Conservation (phyloP, 1,140 invertebrate species). For the Hestina assimilis region DNA sequence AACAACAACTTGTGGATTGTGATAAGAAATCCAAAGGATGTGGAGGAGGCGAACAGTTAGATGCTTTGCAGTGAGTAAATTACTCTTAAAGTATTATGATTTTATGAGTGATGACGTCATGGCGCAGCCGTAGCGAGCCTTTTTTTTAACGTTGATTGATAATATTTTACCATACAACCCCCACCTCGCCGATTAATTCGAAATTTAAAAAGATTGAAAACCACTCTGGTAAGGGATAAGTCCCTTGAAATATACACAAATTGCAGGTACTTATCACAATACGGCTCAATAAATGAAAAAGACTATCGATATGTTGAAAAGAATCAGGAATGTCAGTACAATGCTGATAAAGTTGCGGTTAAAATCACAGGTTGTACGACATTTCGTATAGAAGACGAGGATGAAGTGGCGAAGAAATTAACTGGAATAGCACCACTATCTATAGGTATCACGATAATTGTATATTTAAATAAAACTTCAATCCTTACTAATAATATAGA, state of each 20-base stretch:
- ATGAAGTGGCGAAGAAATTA: neutral
- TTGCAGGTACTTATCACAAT: conserved; percentile 7
- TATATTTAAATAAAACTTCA: no score
- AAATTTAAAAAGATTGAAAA: no score
- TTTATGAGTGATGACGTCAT: no score
- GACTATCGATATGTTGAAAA: conserved; percentile 8
- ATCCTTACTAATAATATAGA: no score
- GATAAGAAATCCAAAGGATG: neutral
- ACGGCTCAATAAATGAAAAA: conserved; percentile 10
- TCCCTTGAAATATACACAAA: no score
- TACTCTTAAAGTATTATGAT: no score
- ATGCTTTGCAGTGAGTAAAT: conserved; percentile 9
- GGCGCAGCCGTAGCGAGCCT: no score
- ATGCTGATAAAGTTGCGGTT: conserved; percentile 5
- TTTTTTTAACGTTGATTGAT: no score
- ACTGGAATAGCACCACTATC: neutral
- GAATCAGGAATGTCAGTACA: neutral
- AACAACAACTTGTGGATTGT: conserved; percentile 24
- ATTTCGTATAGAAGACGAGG: neutral
- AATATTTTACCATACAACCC: no score
- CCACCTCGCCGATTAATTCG: no score
- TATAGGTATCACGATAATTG: no score
- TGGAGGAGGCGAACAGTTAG: neutral
- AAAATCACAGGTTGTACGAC: neutral
- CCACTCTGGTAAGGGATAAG: no score